Percentiles rank a stretch among this genome's conserved stretches.
Evolutionary conservation across 2,113 vertebrate genomes (phyloP).

Genomic region (Callorhinus ursinus): DNA sequence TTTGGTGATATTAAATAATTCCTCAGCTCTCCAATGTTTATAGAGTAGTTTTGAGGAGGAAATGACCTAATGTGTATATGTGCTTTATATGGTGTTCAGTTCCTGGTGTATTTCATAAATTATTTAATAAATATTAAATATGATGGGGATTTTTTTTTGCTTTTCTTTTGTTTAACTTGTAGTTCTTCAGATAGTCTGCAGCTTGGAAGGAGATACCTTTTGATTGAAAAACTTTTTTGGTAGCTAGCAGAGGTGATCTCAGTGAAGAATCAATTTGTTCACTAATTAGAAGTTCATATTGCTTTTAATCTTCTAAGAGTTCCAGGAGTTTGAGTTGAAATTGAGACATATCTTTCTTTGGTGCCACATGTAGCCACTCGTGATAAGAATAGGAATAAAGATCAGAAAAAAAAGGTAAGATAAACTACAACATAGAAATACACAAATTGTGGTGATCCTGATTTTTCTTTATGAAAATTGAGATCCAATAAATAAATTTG

Average conservation of each 20-base stretch:
- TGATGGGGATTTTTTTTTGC: not conserved
- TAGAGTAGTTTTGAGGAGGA: not conserved
- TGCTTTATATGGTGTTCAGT: not conserved
- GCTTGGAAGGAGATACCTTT: not conserved
- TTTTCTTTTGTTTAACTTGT: slow-evolving; percentile 10
- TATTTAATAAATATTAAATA: not conserved
- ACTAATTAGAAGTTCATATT: slow-evolving; percentile 7
- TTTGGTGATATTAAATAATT: not conserved
- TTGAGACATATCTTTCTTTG: not conserved
- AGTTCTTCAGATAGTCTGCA: not conserved
- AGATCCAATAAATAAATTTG: not conserved
- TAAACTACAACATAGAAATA: slow-evolving; percentile 22
- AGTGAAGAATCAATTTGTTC: not conserved
- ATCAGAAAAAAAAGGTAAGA: not conserved
- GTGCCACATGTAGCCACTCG: not conserved
- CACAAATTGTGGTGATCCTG: not conserved
- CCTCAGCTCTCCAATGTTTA: not conserved
- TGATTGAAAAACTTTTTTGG: slow-evolving; percentile 3
- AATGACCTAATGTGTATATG: not conserved
- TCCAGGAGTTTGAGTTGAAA: slow-evolving; percentile 22
- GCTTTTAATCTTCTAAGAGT: slow-evolving; percentile 23
- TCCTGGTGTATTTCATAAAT: not conserved
- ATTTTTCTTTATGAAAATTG: slow-evolving; percentile 34
- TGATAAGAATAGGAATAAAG: not conserved
- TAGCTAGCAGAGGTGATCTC: not conserved